phyloP scores from a whole-genome alignment of 1,140 invertebrate genomes.

The Wiebesia pumilae region DNA sequence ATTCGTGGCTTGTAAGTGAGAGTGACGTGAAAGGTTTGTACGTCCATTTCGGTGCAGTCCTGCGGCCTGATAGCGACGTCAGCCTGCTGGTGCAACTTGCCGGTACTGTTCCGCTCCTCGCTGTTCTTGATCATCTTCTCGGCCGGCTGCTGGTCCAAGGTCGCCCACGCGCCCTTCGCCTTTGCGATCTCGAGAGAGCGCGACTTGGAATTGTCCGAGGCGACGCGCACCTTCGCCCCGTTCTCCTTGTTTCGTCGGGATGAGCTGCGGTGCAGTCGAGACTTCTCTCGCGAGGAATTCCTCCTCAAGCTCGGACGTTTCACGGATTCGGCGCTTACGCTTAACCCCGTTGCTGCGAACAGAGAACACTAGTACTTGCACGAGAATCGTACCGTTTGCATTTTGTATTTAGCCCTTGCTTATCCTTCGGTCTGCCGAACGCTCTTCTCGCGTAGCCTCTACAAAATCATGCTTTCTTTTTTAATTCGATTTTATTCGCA shows the following conservation, averaged over 20 bases:
- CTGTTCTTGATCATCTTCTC: conserved; percentile 65
- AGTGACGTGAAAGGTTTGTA: conserved; percentile 80
- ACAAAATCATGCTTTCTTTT: not conserved
- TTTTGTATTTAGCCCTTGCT: not conserved
- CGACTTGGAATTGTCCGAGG: conserved; percentile 69
- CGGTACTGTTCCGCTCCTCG: conserved; percentile 58
- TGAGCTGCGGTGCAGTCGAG: conserved; percentile 80
- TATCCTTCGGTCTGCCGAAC: not conserved
- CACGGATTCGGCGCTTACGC: conserved; percentile 82
- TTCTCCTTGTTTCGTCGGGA: conserved; percentile 83
- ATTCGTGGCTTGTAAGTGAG: conserved; percentile 81
- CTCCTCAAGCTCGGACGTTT: conserved; percentile 80
- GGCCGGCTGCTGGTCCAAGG: conserved; percentile 63
- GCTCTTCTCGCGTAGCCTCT: not conserved
- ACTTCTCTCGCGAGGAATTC: conserved; percentile 81
- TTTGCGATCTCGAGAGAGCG: conserved; percentile 73
- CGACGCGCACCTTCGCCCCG: conserved; percentile 73
- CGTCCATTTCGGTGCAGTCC: conserved; percentile 78
- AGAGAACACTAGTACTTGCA: conserved; percentile 24
- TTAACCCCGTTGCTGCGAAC: conserved; percentile 75
- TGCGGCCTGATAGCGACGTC: conserved; percentile 66
- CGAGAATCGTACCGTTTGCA: not conserved
- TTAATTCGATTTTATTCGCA: not conserved
- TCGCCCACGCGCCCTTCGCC: conserved; percentile 71
- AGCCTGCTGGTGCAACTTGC: conserved; percentile 53